A percentile compares a stretch with the other conserved stretches of the same genome.
Evolutionary conservation across 2,797 vertebrate species (phyloP).

Genomic region (Anabacerthia variegaticeps): DNA sequence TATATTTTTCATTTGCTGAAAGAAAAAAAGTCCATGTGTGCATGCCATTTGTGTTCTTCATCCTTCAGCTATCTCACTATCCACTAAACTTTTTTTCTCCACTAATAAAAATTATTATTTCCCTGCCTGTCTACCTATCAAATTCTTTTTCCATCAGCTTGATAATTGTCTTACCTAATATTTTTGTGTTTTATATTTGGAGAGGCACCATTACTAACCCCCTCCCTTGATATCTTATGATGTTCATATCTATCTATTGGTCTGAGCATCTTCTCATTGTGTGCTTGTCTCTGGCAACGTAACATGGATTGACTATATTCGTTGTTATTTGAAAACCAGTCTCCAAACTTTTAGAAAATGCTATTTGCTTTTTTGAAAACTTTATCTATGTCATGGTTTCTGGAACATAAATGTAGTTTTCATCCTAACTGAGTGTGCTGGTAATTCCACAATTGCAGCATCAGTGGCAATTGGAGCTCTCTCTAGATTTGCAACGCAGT

Average conservation of each 20-base stretch:
- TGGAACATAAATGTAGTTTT: not conserved
- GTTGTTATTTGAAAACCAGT: not conserved
- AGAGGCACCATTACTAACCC: not conserved
- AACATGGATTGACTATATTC: not conserved
- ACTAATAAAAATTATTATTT: not conserved
- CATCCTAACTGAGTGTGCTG: not conserved
- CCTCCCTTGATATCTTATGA: not conserved
- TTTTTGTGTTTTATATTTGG: not conserved
- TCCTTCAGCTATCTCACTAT: not conserved
- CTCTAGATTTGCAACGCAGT: not conserved
- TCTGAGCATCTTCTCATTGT: not conserved
- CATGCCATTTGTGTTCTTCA: not conserved
- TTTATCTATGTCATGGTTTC: not conserved
- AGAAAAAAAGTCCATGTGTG: not conserved
- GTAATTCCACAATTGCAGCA: not conserved
- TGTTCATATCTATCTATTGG: not conserved
- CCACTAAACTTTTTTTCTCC: not conserved
- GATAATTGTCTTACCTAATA: not conserved
- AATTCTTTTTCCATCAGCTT: not conserved
- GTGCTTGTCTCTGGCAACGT: not conserved
- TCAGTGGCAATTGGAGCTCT: not conserved
- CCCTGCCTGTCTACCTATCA: not conserved
- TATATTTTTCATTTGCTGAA: not conserved
- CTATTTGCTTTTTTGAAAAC: not conserved
- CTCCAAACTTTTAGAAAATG: not conserved